Conservation (phyloP, 2,888 invertebrate species). For the Agapetus fuscipes region DNA sequence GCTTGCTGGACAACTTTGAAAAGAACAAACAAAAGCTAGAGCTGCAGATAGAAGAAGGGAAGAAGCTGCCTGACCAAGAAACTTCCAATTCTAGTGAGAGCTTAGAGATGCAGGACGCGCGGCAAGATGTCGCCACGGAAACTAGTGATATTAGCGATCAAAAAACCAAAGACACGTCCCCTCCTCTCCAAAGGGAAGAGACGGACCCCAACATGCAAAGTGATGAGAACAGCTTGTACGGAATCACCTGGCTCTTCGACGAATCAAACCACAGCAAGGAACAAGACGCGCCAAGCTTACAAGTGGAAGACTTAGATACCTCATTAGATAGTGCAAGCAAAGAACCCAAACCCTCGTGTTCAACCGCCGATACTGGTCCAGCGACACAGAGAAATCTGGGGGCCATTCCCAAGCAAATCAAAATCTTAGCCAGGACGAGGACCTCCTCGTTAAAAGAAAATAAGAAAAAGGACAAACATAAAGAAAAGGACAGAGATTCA, state of each 20-base stretch:
- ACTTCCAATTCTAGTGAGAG: slow-evolving; percentile 51
- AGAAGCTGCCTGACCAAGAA: slow-evolving; percentile 31
- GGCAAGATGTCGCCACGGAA: slow-evolving; percentile 20
- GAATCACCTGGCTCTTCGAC: slow-evolving; percentile 43
- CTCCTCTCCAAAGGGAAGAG: background rate
- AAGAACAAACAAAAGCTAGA: slow-evolving; percentile 24
- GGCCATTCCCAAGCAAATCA: slow-evolving; percentile 60
- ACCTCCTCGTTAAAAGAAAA: slow-evolving; percentile 50
- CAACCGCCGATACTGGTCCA: slow-evolving; percentile 27
- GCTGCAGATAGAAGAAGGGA: slow-evolving; percentile 26
- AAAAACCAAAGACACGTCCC: slow-evolving; percentile 32
- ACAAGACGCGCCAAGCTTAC: slow-evolving; percentile 22
- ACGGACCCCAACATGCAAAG: slow-evolving; percentile 22
- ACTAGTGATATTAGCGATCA: slow-evolving; percentile 26
- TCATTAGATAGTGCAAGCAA: slow-evolving; percentile 21
- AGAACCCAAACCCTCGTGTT: slow-evolving; percentile 37
- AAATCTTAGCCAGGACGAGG: slow-evolving; percentile 44
- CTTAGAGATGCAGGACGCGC: slow-evolving; percentile 42
- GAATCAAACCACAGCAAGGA: slow-evolving; percentile 32
- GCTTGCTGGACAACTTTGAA: slow-evolving; percentile 30
- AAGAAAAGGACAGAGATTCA: slow-evolving; percentile 35
- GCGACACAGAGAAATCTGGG: slow-evolving; percentile 56
- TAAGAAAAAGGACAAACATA: slow-evolving; percentile 37
- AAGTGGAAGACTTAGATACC: slow-evolving; percentile 22
- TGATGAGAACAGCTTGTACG: slow-evolving; percentile 40